Base-by-base conservation (phyloP, 2,797 vertebrate species). In the Botia almorhae region DNA sequence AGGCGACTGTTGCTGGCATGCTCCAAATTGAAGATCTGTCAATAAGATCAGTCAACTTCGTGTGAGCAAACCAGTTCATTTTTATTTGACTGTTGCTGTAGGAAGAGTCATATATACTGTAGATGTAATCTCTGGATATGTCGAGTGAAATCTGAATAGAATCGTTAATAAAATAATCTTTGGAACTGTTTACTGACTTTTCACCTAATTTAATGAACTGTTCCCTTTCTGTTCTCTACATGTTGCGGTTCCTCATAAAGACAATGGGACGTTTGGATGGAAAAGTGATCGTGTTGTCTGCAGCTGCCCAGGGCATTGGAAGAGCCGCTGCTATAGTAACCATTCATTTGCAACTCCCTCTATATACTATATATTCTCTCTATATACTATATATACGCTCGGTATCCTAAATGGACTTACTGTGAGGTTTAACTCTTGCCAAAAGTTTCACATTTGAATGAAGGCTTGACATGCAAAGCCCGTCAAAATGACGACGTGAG, bases 251-350 rank as follows among this genome's bases (percentile, higher is more conserved):
- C 2, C 10, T 46, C n/a, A 43, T 72, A 19, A n/a, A 23, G 43
- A 58, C 78, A 43, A 98, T 98, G 97, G 96, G 96, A 14, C 94
- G 96, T 8, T 92, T 99, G 67, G 94, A 98, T 0, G 95, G 96
- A 69, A 98, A 98, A 90, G 89, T 96, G 72, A 95, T 98, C 19
- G 86, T 98, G 50, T 68, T 98, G 86, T 96, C 97, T 1, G 97
- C 97, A 0, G 97, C 96, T 0, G 98, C 96, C 0, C 97, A 98
- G 87, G 97, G 97, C 56, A 97, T 98, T 7, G 97, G 97, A 85
- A 90, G 82, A 84, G 97, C 96, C 8, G 91, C 95, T 23, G 96
- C 97, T 70, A 76, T 97, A 43, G 96, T 98, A 93, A 96, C 3
- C 69, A 0, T 60, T 2, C 26, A 26, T 69, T 82, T 55, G 73